A percentile compares a stretch with the other conserved stretches of the same genome.
These are phyloP conservation scores for Platanista minor DNA, from an alignment of 2,113 vertebrate genomes.

Conservation along the genomic window DNA sequence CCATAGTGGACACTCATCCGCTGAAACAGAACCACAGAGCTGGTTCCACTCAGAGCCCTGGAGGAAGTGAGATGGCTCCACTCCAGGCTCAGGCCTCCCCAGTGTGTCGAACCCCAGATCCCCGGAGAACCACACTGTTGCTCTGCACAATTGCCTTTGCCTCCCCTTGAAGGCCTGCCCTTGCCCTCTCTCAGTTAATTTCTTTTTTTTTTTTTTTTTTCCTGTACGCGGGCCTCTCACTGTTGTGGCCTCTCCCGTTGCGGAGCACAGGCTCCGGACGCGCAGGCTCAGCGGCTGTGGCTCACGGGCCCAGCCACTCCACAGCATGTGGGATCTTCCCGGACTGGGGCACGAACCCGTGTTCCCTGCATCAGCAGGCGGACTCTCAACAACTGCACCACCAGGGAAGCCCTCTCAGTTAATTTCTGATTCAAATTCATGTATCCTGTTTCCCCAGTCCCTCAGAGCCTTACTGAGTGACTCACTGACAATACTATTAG, in stretches of 20 bases:
- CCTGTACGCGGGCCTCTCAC: too few species aligned
- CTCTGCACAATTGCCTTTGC: not conserved
- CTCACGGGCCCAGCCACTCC: too few species aligned
- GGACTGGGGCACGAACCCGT: too few species aligned
- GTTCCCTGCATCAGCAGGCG: too few species aligned
- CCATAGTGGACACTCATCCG: not conserved
- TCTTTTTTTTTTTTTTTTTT: not conserved
- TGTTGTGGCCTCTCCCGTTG: too few species aligned
- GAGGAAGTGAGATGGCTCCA: not conserved
- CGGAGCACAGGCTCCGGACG: too few species aligned
- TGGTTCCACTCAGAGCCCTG: not conserved
- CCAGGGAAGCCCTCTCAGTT: too few species aligned
- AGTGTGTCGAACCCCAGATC: rapidly evolving
- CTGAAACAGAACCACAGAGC: not conserved
- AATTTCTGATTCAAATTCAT: not conserved
- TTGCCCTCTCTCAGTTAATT: not conserved
- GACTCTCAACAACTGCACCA: too few species aligned
- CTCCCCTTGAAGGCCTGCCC: not conserved
- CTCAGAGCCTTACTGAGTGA: not conserved
- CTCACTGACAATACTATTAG: not conserved
- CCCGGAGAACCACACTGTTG: too few species aligned
- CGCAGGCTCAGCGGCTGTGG: too few species aligned
- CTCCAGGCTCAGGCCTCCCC: not conserved
- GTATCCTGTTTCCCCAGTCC: too few species aligned
- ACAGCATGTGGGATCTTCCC: too few species aligned